Base-by-base conservation (phyloP, 2,888 invertebrate species). In the Amiota mariae region DNA sequence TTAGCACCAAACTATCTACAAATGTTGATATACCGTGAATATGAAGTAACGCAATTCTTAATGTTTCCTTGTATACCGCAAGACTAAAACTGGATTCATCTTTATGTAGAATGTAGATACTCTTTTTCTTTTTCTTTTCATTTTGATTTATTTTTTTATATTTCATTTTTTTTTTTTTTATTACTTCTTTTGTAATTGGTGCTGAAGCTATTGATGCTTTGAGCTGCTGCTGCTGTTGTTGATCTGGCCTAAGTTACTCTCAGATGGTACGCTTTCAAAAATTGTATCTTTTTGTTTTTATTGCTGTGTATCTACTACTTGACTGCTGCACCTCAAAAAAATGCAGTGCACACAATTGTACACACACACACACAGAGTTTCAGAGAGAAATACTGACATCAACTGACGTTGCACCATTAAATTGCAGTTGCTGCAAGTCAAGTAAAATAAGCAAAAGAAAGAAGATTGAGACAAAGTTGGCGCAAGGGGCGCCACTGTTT, bases 201-300 rank as follows among this genome's bases (percentile, higher is more conserved):
- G 51, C 54, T 51, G 70, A 24, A n/a, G 66, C 51, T 47, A 36
- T 24, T 66, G 56, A 12, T 64, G 61, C 3, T 63, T 51, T 15
- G 12, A 51, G 64, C 61, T 64, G 51, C 36, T 18, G 72, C 68
- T 63, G 67, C 18, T 57, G 54, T 61, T 72, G 24, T 64, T 54
- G 64, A 11, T 48, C 24, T 54, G 13, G 61, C 24, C 47, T 56
- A 18, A 15, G 72, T 36, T 36, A 51, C 70, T 71, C 36, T 36
- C 36, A 36, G 72, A 64, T 72, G 51, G 70, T 73, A 67, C 61
- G 49, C 75, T 70, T 75, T 72, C 74, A 75, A 77, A 77, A 74
- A 74, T 74, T 75, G 72, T 75, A 74, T 74, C 15, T 48, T 49
- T 66, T 66, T 36, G 36, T n/a, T 63, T 13, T 12, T 18, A 11